Evolutionary conservation across 2,113 vertebrate genomes (phyloP).

Genomic region (Pangasianodon gigas): DNA sequence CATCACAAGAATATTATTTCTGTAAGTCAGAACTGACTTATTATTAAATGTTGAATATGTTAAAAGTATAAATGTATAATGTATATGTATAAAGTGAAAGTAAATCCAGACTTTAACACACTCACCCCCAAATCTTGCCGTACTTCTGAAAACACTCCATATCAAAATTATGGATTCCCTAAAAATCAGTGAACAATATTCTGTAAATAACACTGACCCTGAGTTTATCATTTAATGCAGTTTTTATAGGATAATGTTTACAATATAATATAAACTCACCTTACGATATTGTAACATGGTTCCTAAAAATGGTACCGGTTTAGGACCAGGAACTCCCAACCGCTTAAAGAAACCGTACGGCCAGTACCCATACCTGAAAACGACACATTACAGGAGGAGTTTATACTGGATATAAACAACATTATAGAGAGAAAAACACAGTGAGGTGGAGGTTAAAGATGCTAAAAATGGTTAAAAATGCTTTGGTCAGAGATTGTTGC

Average conservation of each 20-base stretch:
- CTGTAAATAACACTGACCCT: not conserved
- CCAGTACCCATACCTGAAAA: slow-evolving; percentile 70
- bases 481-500: no score
- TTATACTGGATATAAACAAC: not conserved
- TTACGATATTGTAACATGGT: slow-evolving; percentile 65
- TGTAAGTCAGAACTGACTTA: no score
- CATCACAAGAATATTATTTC: no score
- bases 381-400: not conserved
- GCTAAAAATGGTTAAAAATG: no score
- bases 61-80: no score
- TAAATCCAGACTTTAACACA: slow-evolving; percentile 16
- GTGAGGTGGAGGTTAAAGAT: no score
- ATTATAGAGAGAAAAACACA: no score
- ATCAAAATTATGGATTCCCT: slow-evolving; percentile 69
- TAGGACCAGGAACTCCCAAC: slow-evolving; percentile 72
- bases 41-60: no score
- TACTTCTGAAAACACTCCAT: slow-evolving; percentile 71
- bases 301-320: slow-evolving; percentile 72
- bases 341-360: slow-evolving; percentile 70
- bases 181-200: not conserved
- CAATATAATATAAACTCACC: slow-evolving; percentile 61
- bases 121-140: slow-evolving; percentile 75
- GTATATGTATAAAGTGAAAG: no score
- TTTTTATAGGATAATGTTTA: not conserved
- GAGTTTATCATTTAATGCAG: not conserved